Evolutionary conservation across 2,113 vertebrate genomes (phyloP), one percentile per base, ranked within the genome.

Genomic region (Gnathonemus echidnorhynchus): DNA sequence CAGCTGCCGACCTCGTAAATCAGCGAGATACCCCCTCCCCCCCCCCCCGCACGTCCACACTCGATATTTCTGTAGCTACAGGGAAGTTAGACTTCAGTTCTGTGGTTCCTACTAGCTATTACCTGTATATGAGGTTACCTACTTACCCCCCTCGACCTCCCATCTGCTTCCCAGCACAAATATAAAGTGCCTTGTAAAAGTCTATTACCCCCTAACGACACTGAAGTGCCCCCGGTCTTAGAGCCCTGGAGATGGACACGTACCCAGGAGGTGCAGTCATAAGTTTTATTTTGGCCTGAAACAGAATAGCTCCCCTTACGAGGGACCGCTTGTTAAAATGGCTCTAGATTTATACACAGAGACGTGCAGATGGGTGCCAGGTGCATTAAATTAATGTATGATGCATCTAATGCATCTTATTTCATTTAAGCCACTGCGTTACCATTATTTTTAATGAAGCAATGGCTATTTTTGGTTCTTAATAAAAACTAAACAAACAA

Each of bases 171-270:
- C 83, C 50, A 86, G 80, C n/a, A 56, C 35, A n/a, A 48, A 88
- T 62, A 62, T 88, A 62, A 88, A 88, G 53, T 88, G 52, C 87
- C 87, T 88, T 58, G 87, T 58, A 88, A 88, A 88, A 45, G 21
- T 24, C 35, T 66, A n/a, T 88, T 88, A 58, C 19, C 35, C 27
- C 87, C 58, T 88, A 42, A 88, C 39, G 8, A 39, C 24, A 39
- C 39, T 42, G 17, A 62, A 88, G 21, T 53, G 15, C 31, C 50
- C 49, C 24, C 15, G 11, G 11, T 87, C 86, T 17, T 53, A 8
- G n/a, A 35, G 50, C 50, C 50, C 27, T 27, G 50, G 49, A 87
- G 86, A 87, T 49, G 50, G 49, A 52, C 48, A 53, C 11, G 48
- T 50, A 52, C 17, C 86, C 49, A 50, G 49, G 49, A 17, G 48